These are phyloP conservation scores for Galemys pyrenaicus DNA, from an alignment of 2,113 vertebrate genomes.

Conservation along the genomic window DNA sequence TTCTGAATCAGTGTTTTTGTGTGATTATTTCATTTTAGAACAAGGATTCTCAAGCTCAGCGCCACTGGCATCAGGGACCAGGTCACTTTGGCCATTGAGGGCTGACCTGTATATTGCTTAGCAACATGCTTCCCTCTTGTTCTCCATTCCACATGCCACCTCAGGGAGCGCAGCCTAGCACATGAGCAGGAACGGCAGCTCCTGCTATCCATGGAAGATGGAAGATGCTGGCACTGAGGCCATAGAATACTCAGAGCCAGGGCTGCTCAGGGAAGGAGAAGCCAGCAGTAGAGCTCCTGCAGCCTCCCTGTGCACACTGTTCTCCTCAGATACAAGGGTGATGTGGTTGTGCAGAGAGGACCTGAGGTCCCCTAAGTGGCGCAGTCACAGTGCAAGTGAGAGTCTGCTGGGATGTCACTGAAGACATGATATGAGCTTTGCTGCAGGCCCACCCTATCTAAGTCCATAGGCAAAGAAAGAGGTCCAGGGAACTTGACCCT, in stretches of 20 bases:
- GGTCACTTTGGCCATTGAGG: not conserved
- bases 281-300: not conserved
- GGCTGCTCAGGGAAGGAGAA: not conserved
- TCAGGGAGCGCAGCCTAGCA: not conserved
- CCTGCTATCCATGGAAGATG: not conserved
- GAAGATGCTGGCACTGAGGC: not conserved
- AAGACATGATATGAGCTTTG: fast-evolving
- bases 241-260: fast-evolving
- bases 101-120: not conserved
- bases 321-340: not conserved
- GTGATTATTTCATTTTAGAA: not conserved
- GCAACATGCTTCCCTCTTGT: not conserved
- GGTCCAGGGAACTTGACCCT: not conserved
- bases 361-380: not conserved
- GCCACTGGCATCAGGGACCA: not conserved
- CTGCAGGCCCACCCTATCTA: fast-evolving
- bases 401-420: not conserved
- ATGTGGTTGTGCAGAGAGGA: not conserved
- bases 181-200: not conserved
- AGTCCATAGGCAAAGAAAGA: not conserved
- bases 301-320: fast-evolving
- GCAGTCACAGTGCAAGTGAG: not conserved
- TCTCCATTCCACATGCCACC: not conserved
- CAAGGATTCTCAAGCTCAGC: not conserved
- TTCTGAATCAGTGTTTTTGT: no score